Percentiles rank a stretch among this genome's conserved stretches.
Evolutionary conservation across 2,888 invertebrate species (phyloP).

Genomic region (Acanthosepion lycidas): DNA sequence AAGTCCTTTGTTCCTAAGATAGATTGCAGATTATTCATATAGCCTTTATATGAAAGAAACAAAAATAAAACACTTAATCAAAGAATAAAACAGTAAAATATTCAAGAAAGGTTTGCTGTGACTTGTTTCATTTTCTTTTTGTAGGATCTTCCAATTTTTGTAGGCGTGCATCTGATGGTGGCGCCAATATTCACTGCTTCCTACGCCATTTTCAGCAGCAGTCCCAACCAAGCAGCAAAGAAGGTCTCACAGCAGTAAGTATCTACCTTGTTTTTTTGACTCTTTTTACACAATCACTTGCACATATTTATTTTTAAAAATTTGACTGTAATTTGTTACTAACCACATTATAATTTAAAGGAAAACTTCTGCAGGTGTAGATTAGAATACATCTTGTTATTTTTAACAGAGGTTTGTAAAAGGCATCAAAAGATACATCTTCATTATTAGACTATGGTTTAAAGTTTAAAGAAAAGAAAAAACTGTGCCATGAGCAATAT

Average conservation of each 20-base stretch:
- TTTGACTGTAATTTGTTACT: not conserved
- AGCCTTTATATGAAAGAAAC: no score
- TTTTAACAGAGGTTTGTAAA: not conserved
- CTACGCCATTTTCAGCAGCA: conserved; percentile 75
- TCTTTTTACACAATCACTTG: not conserved
- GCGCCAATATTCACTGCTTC: conserved; percentile 86
- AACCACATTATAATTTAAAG: not conserved
- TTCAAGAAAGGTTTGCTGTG: not conserved
- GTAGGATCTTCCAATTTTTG: conserved; percentile 76
- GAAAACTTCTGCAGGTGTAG: not conserved
- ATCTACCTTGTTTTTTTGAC: not conserved
- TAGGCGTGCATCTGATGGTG: conserved; percentile 94
- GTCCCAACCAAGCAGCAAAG: conserved; percentile 71
- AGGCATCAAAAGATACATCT: not conserved
- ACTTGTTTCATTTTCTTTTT: conserved; percentile 46
- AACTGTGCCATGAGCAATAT: no score
- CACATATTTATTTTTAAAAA: not conserved
- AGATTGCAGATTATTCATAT: no score
- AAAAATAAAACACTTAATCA: no score
- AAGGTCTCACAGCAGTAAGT: conserved; percentile 60
- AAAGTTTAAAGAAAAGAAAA: no score
- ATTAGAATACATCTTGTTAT: not conserved
- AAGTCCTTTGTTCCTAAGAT: no score
- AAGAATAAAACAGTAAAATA: not conserved
- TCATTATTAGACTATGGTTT: no score